Conservation (phyloP, 1,140 invertebrate species). For the Camponotus floridanus region DNA sequence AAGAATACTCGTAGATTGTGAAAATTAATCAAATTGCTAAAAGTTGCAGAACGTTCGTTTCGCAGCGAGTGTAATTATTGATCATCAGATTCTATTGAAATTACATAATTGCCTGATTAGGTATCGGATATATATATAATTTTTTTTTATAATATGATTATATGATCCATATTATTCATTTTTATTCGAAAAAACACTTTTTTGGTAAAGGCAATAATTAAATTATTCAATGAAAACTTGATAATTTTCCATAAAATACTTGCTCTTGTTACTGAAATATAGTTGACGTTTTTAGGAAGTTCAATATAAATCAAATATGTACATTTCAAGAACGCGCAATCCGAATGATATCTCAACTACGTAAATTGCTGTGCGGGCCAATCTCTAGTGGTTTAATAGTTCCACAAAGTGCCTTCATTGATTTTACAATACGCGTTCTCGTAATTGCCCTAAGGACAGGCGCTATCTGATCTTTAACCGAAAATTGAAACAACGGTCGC, state of each 20-base stretch:
- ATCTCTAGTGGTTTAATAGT: constrained; percentile 55
- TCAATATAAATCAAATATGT: constrained; percentile 6
- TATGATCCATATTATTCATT: constrained; percentile 39
- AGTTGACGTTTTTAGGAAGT: not conserved
- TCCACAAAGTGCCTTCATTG: constrained; percentile 48
- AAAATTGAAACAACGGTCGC: constrained; percentile 68
- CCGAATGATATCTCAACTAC: constrained; percentile 34
- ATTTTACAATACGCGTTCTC: constrained; percentile 45
- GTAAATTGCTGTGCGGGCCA: constrained; percentile 30
- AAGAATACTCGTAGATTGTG: constrained; percentile 14
- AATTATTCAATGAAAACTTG: not conserved
- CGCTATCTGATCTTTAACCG: constrained; percentile 50
- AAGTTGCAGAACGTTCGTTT: constrained; percentile 31
- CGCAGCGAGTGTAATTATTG: constrained; percentile 29
- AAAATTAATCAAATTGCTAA: constrained; percentile 65
- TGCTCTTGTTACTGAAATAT: not conserved
- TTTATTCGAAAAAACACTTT: constrained; percentile 48
- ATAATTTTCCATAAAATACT: not conserved
- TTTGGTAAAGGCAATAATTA: constrained; percentile 1
- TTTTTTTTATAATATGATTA: not conserved
- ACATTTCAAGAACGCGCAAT: constrained; percentile 3
- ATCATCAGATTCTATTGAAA: constrained; percentile 21
- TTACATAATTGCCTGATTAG: constrained; percentile 19
- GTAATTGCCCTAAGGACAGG: constrained; percentile 47
- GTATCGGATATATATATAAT: constrained; percentile 18